Base-by-base conservation (phyloP, 2,888 invertebrate genomes). In the Caenorhabditis sp. region DNA sequence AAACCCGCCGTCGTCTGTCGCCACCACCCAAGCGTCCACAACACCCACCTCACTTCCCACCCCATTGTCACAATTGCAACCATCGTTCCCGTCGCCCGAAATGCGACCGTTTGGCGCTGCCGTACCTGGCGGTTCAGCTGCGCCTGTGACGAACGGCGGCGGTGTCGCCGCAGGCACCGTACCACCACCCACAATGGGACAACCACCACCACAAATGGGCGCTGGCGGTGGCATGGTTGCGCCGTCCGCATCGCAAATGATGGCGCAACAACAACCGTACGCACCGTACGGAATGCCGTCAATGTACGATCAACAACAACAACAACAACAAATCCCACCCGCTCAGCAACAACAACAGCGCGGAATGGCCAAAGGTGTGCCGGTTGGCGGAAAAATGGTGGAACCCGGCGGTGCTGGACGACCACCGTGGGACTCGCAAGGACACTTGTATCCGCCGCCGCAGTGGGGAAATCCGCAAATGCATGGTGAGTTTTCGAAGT, bases 151-250 rank as follows among this genome's bases (percentile, higher is more conserved):
- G n/a, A n/a, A n/a, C n/a, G n/a, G 26, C 23, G 31, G 37, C 12
- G 8, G 49, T 10, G 3, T 14, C 12, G 23, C n/a, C 12, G 36
- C 5, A 19, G 19, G 19, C 37, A 49, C 37, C 23, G 49, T 58
- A 14, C 49, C 62, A n/a, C 79, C 84, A 36, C 75, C 79, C 12
- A 43, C 43, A 31, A 76, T 83, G 69, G 83, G 82, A 49, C 84
- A 86, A 64, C 83, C 83, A 14, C 82, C 84, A 21, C 82, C 82
- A 36, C 81, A 81, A 65, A 79, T 81, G 70, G 67, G 67, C 12
- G 66, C 66, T 17, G 59, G 66, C 54, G 69, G 69, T 51, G 59
- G 63, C 59, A 62, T 58, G 1, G 66, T 62, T 23, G 62, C 65
- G 6, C 12, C 60, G 54, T n/a, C n/a, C n/a, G n/a, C n/a, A n/a